phyloP scores from a whole-genome alignment of 2,888 invertebrate species.

The Drosophila cognata region DNA sequence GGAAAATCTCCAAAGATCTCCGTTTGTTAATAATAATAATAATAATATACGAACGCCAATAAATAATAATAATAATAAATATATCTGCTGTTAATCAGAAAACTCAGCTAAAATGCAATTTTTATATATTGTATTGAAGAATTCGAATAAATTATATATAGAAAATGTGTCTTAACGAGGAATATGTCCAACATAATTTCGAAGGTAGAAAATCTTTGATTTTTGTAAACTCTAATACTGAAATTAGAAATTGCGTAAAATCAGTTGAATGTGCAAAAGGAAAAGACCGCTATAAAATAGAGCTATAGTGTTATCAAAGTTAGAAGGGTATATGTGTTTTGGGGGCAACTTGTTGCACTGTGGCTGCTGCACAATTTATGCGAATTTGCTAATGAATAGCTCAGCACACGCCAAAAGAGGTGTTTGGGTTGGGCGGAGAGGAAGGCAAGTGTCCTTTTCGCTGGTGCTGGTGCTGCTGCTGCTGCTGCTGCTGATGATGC shows the following conservation, averaged over 20 bases:
- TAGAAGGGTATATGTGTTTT: neutral
- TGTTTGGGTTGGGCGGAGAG: neutral
- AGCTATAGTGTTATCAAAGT: neutral
- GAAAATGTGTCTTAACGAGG: neutral
- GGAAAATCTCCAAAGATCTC: neutral
- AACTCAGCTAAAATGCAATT: no score
- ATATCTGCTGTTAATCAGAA: no score
- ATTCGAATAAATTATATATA: no score
- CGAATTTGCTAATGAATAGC: slow-evolving; percentile 47
- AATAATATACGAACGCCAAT: no score
- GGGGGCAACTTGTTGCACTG: slow-evolving; percentile 23
- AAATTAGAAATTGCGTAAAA: neutral
- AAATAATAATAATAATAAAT: no score
- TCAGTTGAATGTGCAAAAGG: neutral
- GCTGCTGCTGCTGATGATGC: neutral
- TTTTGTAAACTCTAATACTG: neutral
- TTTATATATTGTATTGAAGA: no score
- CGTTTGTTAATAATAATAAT: no score
- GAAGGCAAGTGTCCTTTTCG: neutral
- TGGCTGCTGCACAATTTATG: slow-evolving; percentile 66
- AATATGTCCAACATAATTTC: neutral
- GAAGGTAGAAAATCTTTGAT: neutral
- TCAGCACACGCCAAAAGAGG: neutral
- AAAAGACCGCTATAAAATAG: neutral
- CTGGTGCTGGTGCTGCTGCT: neutral